Base-by-base conservation (phyloP, 2,113 vertebrate species). In the Actenoides lindsayi region DNA sequence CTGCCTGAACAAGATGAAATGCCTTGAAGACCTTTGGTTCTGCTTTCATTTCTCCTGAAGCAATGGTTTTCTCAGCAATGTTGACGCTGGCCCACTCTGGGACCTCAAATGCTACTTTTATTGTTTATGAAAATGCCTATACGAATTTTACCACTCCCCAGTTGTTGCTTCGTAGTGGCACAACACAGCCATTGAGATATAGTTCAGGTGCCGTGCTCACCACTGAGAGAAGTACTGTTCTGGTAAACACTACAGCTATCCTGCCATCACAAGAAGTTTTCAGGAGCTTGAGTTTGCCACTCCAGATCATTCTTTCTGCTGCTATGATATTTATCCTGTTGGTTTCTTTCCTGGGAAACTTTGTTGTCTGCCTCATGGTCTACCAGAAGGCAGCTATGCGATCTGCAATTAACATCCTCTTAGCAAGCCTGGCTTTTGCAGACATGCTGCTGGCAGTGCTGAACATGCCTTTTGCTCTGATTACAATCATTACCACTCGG, bases 321-420 rank as follows among this genome's bases (percentile, higher is more conserved):
- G 91, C 98, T 76, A 99, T 99, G 98, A 98, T 98, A 80, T 98
- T 98, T 97, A 99, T 99, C 93, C 95, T 99, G 10, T 97, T 99
- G 80, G 96, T 99, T 95, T 99, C 99, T 46, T 98, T 99, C 92
- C 95, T 99, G 46, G 99, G 99, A 25, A 99, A 99, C 79, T 98
- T 99, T 96, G 99, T 99, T 51, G 99, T 99, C 89, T 99, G 99
- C 96, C 98, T 99, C 91, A 99, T 99, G 99, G 99, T 99, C 91
- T 99, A 99, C 98, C 99, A 99, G 97, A 98, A 99, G 62, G 99
- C 99, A 13, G 99, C 99, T 82, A 99, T 99, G 99, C 98, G 99
- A 92, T 99, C 99, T 9, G 99, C 99, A 75, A 99, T 99, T 98
- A 99, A 99, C 97, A 99, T 99, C 96, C 99, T 99, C 46, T 97